A percentile compares a stretch with the other conserved stretches of the same genome.
Conservation (phyloP, 1,140 invertebrate species). For the Brachionus asplanchnoidis region DNA sequence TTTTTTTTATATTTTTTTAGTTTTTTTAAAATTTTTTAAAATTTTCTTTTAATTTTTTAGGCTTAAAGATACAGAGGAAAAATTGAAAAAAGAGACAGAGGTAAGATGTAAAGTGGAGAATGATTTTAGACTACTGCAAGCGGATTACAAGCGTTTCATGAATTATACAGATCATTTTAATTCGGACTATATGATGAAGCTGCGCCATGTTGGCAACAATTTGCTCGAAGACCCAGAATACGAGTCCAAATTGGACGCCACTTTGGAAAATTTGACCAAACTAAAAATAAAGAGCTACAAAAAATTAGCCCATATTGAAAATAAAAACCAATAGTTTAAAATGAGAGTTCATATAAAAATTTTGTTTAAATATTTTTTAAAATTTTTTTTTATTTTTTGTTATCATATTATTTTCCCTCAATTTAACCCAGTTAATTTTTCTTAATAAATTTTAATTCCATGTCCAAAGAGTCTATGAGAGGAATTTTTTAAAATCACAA, state of each 20-base stretch:
- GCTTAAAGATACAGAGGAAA: conserved; percentile 47
- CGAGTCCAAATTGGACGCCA: not conserved
- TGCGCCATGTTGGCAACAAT: conserved; percentile 47
- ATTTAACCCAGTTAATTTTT: too few species aligned
- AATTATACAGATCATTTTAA: conserved; percentile 52
- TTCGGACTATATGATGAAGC: conserved; percentile 52
- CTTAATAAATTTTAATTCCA: too few species aligned
- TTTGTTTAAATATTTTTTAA: not conserved
- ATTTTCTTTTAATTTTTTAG: conserved; percentile 42
- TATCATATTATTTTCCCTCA: too few species aligned
- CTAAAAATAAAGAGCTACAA: not conserved
- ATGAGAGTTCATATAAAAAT: too few species aligned
- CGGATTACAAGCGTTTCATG: conserved; percentile 52
- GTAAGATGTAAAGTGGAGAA: conserved; percentile 47
- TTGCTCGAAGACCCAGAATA: conserved; percentile 44
- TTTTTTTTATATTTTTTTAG: too few species aligned
- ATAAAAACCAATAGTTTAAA: not conserved
- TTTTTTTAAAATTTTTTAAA: not conserved
- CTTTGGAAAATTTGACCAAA: not conserved
- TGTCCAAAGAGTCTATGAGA: too few species aligned
- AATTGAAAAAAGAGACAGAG: conserved; percentile 48
- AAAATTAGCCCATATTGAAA: not conserved
- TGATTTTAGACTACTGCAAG: conserved; percentile 51
- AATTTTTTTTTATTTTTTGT: too few species aligned
- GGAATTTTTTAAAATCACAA: too few species aligned